Conservation (phyloP, 2,113 vertebrate species). For the Pagrus major region DNA sequence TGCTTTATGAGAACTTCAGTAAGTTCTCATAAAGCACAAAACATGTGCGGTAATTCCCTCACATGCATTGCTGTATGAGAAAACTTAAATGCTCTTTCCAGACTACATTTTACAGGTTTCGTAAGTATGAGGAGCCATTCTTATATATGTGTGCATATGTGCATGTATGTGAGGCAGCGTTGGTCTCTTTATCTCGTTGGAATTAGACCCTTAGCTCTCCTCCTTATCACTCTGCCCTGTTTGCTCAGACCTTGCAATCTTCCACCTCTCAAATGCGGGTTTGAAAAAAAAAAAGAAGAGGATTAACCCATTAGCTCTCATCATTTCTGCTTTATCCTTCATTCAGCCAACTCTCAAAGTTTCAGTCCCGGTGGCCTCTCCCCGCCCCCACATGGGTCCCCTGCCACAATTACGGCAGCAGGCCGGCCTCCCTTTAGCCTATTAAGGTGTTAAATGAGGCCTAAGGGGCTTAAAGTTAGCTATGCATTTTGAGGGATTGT, state of each 20-base stretch:
- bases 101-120: not conserved
- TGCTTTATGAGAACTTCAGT: conserved; percentile 8
- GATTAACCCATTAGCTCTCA: conserved; percentile 76
- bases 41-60: conserved; percentile 4
- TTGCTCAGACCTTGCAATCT: conserved; percentile 83
- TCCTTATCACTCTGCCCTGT: conserved; percentile 81
- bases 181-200: conserved; percentile 82
- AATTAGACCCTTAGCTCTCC: conserved; percentile 84
- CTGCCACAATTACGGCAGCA: conserved; percentile 19
- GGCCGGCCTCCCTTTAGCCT: conserved; percentile 39
- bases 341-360: conserved; percentile 38
- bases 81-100: not conserved
- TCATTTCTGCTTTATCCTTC: conserved; percentile 53
- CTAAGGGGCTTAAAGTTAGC: conserved; percentile 12
- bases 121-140: not conserved
- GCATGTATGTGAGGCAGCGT: conserved; percentile 30
- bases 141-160: conserved; percentile 28
- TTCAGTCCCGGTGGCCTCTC: conserved; percentile 14
- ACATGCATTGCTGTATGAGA: not conserved
- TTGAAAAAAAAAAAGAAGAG: conserved; percentile 55
- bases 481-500: conserved; percentile 7
- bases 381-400: not conserved
- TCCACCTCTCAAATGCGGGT: conserved; percentile 65
- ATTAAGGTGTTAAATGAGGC: conserved; percentile 55
- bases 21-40: too few species aligned